Conservation (phyloP, 2,888 invertebrate genomes). For the Formica aserva region DNA sequence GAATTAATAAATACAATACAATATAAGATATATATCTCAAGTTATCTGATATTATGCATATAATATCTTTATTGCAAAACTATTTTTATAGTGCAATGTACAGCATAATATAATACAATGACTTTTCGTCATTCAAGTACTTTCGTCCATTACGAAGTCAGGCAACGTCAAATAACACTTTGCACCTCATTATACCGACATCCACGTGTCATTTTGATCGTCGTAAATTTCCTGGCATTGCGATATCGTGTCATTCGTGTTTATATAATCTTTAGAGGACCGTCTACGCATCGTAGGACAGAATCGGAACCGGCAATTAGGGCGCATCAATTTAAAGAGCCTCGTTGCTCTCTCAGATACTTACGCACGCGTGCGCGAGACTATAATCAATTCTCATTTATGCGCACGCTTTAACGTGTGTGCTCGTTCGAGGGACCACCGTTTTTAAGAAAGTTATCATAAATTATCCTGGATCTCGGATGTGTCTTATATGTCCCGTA, state of each 20-base stretch:
- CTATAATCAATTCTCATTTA: constrained; percentile 72
- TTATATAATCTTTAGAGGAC: constrained; percentile 62
- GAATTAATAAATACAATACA: not conserved
- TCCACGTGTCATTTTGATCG: constrained; percentile 38
- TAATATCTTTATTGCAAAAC: not conserved
- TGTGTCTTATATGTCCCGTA: constrained; percentile 63
- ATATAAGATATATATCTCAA: not conserved
- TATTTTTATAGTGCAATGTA: not conserved
- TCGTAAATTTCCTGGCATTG: constrained; percentile 31
- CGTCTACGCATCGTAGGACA: constrained; percentile 41
- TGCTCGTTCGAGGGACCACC: constrained; percentile 59
- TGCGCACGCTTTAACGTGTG: constrained; percentile 59
- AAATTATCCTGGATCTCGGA: constrained; percentile 66
- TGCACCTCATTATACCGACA: constrained; percentile 10
- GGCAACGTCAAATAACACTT: constrained; percentile 35
- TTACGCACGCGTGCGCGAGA: constrained; percentile 16
- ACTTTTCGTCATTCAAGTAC: not conserved
- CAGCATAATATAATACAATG: not conserved
- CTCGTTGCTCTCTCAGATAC: constrained; percentile 51
- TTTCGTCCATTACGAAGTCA: constrained; percentile 18
- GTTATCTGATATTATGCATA: not conserved
- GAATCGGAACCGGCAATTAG: constrained; percentile 61
- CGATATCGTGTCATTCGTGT: constrained; percentile 27
- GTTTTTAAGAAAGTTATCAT: constrained; percentile 73
- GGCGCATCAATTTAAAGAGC: constrained; percentile 63